Conservation (phyloP, 2,797 vertebrate genomes). For the Poecile montanus region DNA sequence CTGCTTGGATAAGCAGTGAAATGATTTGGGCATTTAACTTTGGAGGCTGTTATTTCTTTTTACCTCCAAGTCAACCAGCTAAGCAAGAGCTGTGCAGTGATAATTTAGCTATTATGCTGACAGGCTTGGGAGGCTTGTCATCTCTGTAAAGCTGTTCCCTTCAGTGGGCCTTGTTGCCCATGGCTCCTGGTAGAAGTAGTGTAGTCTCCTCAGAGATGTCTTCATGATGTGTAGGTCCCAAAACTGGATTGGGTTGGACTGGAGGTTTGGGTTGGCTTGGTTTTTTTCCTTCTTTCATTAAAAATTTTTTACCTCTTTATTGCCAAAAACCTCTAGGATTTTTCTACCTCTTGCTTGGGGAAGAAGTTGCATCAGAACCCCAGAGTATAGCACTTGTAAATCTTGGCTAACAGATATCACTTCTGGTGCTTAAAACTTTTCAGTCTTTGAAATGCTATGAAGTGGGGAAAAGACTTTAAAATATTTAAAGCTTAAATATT, state of each 20-base stretch:
- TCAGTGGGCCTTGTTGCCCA: background rate
- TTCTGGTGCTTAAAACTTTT: background rate
- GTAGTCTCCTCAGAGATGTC: background rate
- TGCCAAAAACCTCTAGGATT: background rate
- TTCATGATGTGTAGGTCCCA: background rate
- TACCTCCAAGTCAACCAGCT: background rate
- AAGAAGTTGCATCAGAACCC: background rate
- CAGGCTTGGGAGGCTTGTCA: background rate
- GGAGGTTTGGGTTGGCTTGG: background rate
- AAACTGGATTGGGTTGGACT: background rate
- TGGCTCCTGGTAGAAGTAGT: background rate
- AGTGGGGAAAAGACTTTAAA: background rate
- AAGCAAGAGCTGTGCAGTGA: background rate
- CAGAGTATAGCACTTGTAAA: background rate
- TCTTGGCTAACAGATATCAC: background rate
- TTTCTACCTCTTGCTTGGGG: background rate
- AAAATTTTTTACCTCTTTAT: background rate
- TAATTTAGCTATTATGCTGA: background rate
- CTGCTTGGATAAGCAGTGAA: background rate
- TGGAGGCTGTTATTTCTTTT: background rate
- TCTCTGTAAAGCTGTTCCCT: background rate
- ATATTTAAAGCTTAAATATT: background rate
- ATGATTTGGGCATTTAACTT: background rate
- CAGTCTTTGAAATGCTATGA: background rate
- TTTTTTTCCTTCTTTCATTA: background rate